phyloP scores from a whole-genome alignment of 2,113 vertebrate species.

The Mobula birostris region DNA sequence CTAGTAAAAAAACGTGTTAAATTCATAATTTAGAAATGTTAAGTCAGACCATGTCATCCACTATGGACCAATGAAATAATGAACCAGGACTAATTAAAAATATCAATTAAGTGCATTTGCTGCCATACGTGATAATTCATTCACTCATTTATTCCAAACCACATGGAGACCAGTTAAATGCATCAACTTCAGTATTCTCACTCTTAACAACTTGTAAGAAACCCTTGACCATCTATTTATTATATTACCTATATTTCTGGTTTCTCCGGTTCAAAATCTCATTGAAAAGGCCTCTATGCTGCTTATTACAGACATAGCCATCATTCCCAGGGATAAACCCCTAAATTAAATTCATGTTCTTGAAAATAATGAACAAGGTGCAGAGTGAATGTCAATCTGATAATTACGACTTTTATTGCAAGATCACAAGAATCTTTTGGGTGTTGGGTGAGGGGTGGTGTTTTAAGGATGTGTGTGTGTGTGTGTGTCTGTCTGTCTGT shows the following conservation, averaged over 20 bases:
- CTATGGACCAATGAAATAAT: not conserved
- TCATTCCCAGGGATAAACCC: not conserved
- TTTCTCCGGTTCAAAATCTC: not conserved
- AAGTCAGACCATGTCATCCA: not conserved
- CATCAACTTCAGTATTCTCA: not conserved
- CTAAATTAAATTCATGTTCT: not conserved
- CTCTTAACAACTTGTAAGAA: not conserved
- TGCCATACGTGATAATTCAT: not conserved
- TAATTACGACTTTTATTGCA: not conserved
- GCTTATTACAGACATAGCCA: not conserved
- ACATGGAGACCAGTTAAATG: not conserved
- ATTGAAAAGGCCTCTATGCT: not conserved
- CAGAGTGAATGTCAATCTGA: not conserved
- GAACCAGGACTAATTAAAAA: not conserved
- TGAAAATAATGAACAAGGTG: not conserved
- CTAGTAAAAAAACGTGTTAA: not conserved
- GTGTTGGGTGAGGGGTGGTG: no score
- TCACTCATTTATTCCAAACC: not conserved
- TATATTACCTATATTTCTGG: not conserved
- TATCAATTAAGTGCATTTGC: not conserved
- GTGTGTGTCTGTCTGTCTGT: no score
- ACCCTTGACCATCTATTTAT: not conserved
- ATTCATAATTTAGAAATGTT: not conserved
- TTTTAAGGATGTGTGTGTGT: no score
- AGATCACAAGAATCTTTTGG: not conserved